Conservation (phyloP, 1,140 invertebrate species). For the Charaxes varanes region DNA sequence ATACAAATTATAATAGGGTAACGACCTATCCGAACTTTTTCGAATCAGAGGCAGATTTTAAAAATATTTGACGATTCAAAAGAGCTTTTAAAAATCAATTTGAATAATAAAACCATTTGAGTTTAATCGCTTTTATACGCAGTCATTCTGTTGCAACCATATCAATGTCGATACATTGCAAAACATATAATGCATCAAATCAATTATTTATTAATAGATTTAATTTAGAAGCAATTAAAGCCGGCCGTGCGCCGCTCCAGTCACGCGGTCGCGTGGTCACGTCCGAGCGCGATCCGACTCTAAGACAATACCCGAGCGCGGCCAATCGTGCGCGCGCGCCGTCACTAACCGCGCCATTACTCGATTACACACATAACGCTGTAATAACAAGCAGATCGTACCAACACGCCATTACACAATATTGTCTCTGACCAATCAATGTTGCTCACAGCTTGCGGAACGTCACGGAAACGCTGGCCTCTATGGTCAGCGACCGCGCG, state of each 20-base stretch:
- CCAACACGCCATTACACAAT: constrained; percentile 37
- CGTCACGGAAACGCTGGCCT: constrained; percentile 21
- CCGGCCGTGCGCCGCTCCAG: too few species aligned
- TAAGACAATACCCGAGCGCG: constrained; percentile 49
- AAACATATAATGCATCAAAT: constrained; percentile 1
- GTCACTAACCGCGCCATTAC: constrained; percentile 39
- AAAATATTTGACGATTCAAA: too few species aligned
- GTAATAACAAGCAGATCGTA: constrained; percentile 38
- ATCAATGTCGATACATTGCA: background rate
- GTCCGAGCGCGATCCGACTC: too few species aligned
- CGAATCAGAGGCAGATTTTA: too few species aligned
- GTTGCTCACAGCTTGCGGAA: constrained; percentile 15
- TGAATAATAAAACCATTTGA: too few species aligned
- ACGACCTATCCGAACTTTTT: too few species aligned
- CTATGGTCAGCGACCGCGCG: too few species aligned
- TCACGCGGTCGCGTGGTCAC: too few species aligned
- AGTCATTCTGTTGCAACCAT: too few species aligned
- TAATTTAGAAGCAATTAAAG: constrained; percentile 19
- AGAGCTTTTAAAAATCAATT: too few species aligned
- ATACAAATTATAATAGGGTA: too few species aligned
- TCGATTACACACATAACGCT: constrained; percentile 54
- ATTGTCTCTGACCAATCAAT: constrained; percentile 51
- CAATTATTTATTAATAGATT: constrained; percentile 9
- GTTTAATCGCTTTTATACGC: too few species aligned
- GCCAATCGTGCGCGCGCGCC: constrained; percentile 44